Percentiles rank a stretch among this genome's conserved stretches.
Evolutionary conservation across 2,113 vertebrate species (phyloP).

Genomic region (Calypte anna): DNA sequence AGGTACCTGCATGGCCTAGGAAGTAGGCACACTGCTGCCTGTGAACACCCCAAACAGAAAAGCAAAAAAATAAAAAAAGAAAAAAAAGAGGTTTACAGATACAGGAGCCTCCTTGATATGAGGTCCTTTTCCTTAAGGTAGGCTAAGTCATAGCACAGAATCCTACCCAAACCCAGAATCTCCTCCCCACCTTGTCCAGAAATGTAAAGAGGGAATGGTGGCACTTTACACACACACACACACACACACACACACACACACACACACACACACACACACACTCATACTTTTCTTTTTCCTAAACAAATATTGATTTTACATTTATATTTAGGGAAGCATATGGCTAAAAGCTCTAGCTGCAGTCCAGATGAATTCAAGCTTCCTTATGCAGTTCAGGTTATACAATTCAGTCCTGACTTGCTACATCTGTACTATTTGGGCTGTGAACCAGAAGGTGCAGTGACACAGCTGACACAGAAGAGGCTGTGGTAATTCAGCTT

Average conservation of each 20-base stretch:
- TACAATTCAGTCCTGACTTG: not conserved
- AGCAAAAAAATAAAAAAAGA: not conserved
- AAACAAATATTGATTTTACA: not conserved
- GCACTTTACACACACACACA: accelerated
- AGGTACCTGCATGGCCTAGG: not conserved
- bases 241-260: accelerated
- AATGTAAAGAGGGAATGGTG: not conserved
- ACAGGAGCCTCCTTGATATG: not conserved
- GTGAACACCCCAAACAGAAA: not conserved
- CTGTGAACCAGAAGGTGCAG: not conserved
- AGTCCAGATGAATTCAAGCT: not conserved
- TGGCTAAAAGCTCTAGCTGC: not conserved
- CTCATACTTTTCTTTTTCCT: not conserved
- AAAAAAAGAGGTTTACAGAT: not conserved
- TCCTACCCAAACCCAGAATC: not conserved
- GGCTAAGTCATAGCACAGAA: not conserved
- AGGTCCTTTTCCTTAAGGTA: not conserved
- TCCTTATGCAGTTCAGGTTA: not conserved
- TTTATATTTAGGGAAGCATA: not conserved
- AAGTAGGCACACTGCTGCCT: not conserved
- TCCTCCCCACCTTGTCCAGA: not conserved
- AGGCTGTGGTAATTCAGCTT: not conserved
- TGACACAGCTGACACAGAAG: not conserved
- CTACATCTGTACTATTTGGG: not conserved
- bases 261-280: accelerated